A percentile compares a stretch with the other conserved stretches of the same genome.
Conservation (phyloP, 2,113 vertebrate species). For the Probosciger aterrimus region DNA sequence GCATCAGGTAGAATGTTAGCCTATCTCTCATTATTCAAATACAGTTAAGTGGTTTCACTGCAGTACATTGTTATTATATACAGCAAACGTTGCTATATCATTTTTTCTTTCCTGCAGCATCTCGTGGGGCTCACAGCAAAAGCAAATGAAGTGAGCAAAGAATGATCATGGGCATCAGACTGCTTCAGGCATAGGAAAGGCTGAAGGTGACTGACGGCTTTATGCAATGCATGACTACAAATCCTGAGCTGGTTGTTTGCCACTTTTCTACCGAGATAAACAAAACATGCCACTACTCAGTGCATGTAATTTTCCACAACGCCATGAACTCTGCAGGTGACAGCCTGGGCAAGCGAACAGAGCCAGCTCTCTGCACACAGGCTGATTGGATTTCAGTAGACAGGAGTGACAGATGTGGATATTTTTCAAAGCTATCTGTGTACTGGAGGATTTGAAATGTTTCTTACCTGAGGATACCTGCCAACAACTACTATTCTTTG, state of each 20-base stretch:
- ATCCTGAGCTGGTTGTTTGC: background rate
- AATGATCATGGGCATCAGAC: fast-evolving
- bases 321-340: conserved; percentile 25
- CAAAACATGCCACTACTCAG: background rate
- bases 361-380: background rate
- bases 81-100: background rate
- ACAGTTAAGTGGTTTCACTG: background rate
- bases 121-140: background rate
- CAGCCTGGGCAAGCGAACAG: background rate
- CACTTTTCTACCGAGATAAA: background rate
- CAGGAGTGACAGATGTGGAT: background rate
- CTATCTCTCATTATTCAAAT: background rate
- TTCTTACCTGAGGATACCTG: conserved; percentile 48
- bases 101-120: background rate
- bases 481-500: conserved; percentile 1
- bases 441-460: conserved; percentile 13
- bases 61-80: background rate
- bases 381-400: background rate
- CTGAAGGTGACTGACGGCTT: background rate
- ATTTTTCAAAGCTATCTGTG: conserved; percentile 12
- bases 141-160: background rate
- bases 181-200: background rate
- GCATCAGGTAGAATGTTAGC: background rate
- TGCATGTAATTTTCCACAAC: background rate
- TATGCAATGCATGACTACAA: background rate